These are phyloP conservation scores for Poecilia latipinna DNA, from an alignment of 2,113 vertebrate genomes.

Conservation along the genomic window DNA sequence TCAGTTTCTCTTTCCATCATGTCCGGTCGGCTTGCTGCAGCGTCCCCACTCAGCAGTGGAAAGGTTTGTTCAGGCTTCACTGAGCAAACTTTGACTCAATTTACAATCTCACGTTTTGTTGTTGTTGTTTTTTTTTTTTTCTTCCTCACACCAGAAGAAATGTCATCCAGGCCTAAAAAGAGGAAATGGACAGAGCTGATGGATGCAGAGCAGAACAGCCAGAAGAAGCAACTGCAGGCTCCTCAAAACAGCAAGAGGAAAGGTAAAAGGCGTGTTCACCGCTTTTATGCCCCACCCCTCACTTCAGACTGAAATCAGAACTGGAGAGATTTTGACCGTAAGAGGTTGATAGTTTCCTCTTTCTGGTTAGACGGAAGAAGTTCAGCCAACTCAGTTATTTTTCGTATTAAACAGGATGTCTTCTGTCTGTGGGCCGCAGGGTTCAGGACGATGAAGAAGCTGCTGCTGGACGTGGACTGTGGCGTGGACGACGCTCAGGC, in stretches of 20 bases:
- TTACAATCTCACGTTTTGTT: not conserved
- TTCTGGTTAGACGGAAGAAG: not conserved
- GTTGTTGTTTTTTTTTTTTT: too few relatives aligned
- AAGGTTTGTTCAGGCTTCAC: not conserved
- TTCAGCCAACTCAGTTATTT: not conserved
- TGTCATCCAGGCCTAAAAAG: not conserved
- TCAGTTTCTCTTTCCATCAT: not conserved
- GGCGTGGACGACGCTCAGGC: conserved; percentile 83
- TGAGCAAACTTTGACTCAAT: not conserved
- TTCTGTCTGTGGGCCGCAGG: conserved; percentile 17
- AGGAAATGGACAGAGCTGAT: not conserved
- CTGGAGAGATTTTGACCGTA: too few relatives aligned
- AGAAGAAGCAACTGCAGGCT: too few relatives aligned
- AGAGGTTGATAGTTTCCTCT: not conserved
- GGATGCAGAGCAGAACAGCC: not conserved
- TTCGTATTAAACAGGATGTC: not conserved
- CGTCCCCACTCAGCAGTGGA: conserved; percentile 11
- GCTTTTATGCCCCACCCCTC: not conserved
- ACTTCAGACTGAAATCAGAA: not conserved
- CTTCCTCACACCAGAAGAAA: not conserved
- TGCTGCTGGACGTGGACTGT: conserved; percentile 81
- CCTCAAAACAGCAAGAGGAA: not conserved
- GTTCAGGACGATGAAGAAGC: conserved; percentile 68
- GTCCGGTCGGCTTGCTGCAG: not conserved
- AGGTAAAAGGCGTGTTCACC: not conserved